Percentiles rank a stretch among this genome's conserved stretches.
Evolutionary conservation across 2,888 invertebrate genomes (phyloP).

Genomic region (Pristionchus maxplancki): DNA sequence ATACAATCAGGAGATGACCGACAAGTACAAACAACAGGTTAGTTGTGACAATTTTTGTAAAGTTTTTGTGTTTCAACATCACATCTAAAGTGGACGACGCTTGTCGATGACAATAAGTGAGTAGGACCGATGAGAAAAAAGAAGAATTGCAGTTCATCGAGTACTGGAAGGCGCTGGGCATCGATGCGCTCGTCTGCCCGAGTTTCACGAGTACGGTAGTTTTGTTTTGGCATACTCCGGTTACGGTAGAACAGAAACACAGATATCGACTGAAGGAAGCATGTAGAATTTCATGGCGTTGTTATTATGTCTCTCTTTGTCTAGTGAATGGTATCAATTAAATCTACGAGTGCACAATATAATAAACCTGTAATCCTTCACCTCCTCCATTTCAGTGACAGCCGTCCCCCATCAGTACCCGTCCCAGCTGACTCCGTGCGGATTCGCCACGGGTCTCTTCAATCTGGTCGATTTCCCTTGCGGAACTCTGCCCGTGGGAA

Average conservation of each 20-base stretch:
- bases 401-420: slow-evolving; percentile 72
- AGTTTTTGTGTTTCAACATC: too few species aligned
- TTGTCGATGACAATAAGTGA: too few species aligned
- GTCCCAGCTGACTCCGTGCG: slow-evolving; percentile 66
- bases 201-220: slow-evolving; percentile 69
- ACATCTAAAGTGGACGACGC: too few species aligned
- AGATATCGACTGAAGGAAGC: too few species aligned
- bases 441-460: slow-evolving; percentile 76
- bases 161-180: slow-evolving; percentile 64
- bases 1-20: slow-evolving; percentile 68
- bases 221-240: too few species aligned
- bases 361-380: background rate
- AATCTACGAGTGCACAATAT: background rate
- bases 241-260: too few species aligned
- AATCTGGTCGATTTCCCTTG: slow-evolving; percentile 78
- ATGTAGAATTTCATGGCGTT: too few species aligned
- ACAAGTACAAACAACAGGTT: slow-evolving; percentile 68
- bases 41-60: too few species aligned
- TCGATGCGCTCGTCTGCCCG: slow-evolving; percentile 78
- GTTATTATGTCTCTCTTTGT: too few species aligned
- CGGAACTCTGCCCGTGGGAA: slow-evolving; percentile 78
- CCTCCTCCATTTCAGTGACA: slow-evolving; percentile 65
- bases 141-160: slow-evolving; percentile 63
- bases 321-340: too few species aligned
- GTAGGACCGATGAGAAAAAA: too few species aligned